These are phyloP conservation scores for Orchestia grillus DNA, from an alignment of 1,140 invertebrate genomes.

Conservation along the genomic window DNA sequence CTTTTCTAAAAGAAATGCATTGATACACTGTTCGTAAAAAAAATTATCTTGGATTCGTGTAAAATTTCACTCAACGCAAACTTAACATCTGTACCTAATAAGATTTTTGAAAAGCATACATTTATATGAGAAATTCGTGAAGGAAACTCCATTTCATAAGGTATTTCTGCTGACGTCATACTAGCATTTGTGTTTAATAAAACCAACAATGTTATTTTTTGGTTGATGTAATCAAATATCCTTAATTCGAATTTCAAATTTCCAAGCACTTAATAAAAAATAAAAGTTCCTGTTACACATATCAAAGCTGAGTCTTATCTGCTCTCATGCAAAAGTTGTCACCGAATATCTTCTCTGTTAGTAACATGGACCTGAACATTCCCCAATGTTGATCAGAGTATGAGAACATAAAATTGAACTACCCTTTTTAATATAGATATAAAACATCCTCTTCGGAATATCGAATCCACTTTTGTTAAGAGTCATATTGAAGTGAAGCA, in stretches of 20 bases:
- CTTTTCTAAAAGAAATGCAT: too few relatives aligned
- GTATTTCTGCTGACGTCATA: too few relatives aligned
- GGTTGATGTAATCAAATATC: neutral
- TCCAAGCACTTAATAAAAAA: neutral
- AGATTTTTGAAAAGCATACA: too few relatives aligned
- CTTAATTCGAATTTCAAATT: neutral
- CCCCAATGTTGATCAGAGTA: neutral
- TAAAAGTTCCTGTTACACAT: neutral
- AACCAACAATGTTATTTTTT: neutral
- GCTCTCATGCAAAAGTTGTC: neutral
- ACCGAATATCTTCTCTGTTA: neutral
- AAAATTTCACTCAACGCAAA: too few relatives aligned
- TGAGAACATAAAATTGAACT: too few relatives aligned
- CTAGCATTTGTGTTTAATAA: neutral
- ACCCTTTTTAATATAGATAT: neutral
- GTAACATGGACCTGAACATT: neutral
- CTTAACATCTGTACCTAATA: too few relatives aligned
- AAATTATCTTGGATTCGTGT: too few relatives aligned
- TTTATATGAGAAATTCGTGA: too few relatives aligned
- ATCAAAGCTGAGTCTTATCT: neutral
- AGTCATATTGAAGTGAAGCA: neutral
- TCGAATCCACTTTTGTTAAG: neutral
- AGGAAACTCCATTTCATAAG: too few relatives aligned
- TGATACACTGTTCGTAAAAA: too few relatives aligned
- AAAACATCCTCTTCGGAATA: neutral